Percentiles rank a stretch among this genome's conserved stretches.
Evolutionary conservation across 1,140 invertebrate genomes (phyloP).

Genomic region (Tetraneura akinire): DNA sequence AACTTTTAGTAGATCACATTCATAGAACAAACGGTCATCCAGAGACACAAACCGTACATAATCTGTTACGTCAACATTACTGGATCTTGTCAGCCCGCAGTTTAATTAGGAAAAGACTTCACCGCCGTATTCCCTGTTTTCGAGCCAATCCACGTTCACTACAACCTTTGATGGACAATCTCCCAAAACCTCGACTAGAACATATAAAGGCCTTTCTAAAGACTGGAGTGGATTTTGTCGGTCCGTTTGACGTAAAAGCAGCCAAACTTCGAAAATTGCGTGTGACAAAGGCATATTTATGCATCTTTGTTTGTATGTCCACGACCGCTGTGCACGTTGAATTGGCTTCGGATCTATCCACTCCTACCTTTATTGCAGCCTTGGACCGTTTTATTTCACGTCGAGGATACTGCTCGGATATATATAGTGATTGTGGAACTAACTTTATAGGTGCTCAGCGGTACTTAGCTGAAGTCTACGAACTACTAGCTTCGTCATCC

Average conservation of each 20-base stretch:
- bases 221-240: slow-evolving; percentile 1
- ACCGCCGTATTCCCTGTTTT: slow-evolving; percentile 56
- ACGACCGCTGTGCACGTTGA: slow-evolving; percentile 59
- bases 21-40: background rate
- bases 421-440: slow-evolving; percentile 56
- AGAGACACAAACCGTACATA: background rate
- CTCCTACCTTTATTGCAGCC: slow-evolving; percentile 58
- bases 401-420: slow-evolving; percentile 50
- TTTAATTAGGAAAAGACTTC: slow-evolving; percentile 53
- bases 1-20: background rate
- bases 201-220: background rate
- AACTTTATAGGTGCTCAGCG: slow-evolving; percentile 55
- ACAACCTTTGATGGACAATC: background rate
- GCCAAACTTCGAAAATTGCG: background rate
- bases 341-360: slow-evolving; percentile 59
- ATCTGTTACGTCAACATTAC: slow-evolving; percentile 53
- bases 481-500: background rate
- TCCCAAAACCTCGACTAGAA: background rate
- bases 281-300: slow-evolving; percentile 58
- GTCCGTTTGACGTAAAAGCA: slow-evolving; percentile 56
- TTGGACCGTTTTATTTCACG: slow-evolving; percentile 55
- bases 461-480: background rate
- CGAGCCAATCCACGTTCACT: background rate
- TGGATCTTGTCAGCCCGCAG: slow-evolving; percentile 57
- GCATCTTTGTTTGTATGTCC: slow-evolving; percentile 59